A percentile compares a stretch with the other conserved stretches of the same genome.
Evolutionary conservation across 2,888 invertebrate genomes (phyloP).

Genomic region (Diaphora mendica): DNA sequence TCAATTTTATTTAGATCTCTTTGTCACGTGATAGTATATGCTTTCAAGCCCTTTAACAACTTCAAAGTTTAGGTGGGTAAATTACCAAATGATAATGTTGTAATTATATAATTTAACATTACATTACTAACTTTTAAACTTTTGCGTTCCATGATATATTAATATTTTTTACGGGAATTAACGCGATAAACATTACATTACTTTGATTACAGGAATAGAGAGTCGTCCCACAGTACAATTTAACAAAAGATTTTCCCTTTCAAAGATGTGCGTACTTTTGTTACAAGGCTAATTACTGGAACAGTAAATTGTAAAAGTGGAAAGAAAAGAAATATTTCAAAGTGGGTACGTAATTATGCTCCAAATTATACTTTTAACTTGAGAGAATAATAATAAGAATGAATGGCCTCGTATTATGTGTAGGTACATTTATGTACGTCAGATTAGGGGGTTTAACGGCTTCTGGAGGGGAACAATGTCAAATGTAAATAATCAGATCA

Average conservation of each 20-base stretch:
- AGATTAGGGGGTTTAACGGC: neutral
- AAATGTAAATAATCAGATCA: too few species aligned
- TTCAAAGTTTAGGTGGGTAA: slow-evolving; percentile 4
- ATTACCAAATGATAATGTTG: slow-evolving; percentile 43
- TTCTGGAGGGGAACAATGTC: neutral
- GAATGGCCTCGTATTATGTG: slow-evolving; percentile 33
- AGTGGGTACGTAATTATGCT: slow-evolving; percentile 60
- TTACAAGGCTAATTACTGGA: slow-evolving; percentile 49
- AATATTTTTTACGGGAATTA: too few species aligned
- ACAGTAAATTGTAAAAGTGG: slow-evolving; percentile 61
- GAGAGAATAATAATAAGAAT: slow-evolving; percentile 44
- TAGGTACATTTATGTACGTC: slow-evolving; percentile 6
- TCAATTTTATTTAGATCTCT: too few species aligned
- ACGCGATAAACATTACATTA: slow-evolving; percentile 36
- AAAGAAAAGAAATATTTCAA: slow-evolving; percentile 63
- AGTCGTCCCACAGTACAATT: slow-evolving; percentile 26
- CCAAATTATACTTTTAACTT: slow-evolving; percentile 52
- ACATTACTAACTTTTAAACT: too few species aligned
- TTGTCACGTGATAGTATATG: too few species aligned
- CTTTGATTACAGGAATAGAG: slow-evolving; percentile 33
- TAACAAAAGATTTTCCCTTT: slow-evolving; percentile 55
- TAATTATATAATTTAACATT: too few species aligned
- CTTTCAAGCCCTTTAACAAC: neutral
- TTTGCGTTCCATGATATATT: too few species aligned
- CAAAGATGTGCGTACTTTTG: slow-evolving; percentile 47